phyloP scores from a whole-genome alignment of 1,140 invertebrate genomes.

The Druon quercuslanigerum region DNA sequence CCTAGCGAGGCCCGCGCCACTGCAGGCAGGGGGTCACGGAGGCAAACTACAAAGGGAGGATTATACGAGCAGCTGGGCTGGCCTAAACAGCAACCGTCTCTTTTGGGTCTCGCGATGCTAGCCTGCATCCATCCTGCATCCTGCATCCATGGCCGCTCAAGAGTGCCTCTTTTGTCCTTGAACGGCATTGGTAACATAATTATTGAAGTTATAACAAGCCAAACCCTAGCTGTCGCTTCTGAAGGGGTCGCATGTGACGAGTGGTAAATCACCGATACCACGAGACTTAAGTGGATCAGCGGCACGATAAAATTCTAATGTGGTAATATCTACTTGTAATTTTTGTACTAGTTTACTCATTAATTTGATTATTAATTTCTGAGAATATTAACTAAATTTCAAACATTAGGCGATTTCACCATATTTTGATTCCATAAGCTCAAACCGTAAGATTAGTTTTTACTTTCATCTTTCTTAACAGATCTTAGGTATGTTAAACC shows the following conservation, averaged over 20 bases:
- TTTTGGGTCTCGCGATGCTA: slow-evolving; percentile 57
- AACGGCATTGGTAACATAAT: slow-evolving; percentile 76
- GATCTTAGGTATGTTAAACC: no score
- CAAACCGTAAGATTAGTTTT: no score
- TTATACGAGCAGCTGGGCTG: slow-evolving; percentile 74
- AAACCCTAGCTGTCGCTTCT: slow-evolving; percentile 63
- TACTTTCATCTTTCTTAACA: no score
- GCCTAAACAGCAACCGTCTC: slow-evolving; percentile 69
- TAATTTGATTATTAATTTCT: neutral
- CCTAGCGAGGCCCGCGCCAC: slow-evolving; percentile 56
- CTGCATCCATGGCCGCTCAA: slow-evolving; percentile 52
- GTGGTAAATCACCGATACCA: slow-evolving; percentile 59
- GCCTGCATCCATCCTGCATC: slow-evolving; percentile 32
- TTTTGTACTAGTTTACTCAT: neutral
- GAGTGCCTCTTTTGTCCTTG: slow-evolving; percentile 69
- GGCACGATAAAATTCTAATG: slow-evolving; percentile 52
- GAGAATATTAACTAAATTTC: no score
- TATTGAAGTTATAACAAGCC: slow-evolving; percentile 76
- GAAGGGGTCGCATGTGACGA: slow-evolving; percentile 64
- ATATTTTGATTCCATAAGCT: no score
- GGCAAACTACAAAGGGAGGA: slow-evolving; percentile 77
- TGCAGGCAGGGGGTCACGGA: slow-evolving; percentile 69
- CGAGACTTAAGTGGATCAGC: slow-evolving; percentile 47
- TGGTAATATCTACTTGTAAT: slow-evolving; percentile 17
- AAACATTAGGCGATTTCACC: no score